Percentiles rank a stretch among this genome's conserved stretches.
These are phyloP conservation scores for Micropterix aruncella DNA, from an alignment of 2,888 invertebrate genomes.

Conservation along the genomic window DNA sequence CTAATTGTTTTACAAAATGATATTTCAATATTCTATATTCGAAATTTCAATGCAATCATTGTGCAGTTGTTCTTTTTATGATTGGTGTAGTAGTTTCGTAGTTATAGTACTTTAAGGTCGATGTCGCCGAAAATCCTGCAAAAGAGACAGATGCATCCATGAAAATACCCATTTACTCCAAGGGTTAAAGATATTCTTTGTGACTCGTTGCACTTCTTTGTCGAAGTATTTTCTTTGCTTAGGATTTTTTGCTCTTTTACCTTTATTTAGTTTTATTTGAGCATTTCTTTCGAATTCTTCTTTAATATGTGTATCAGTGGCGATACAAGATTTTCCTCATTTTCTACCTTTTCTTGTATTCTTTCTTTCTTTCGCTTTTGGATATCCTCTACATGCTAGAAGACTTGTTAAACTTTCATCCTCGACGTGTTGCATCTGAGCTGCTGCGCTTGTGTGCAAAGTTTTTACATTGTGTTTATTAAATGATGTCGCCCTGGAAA, in stretches of 20 bases:
- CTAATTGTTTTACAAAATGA: too few species aligned
- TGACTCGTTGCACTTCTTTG: too few species aligned
- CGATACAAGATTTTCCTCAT: constrained; percentile 7
- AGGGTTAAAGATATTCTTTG: too few species aligned
- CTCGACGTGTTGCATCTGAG: neutral
- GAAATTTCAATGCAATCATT: too few species aligned
- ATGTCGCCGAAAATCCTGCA: too few species aligned
- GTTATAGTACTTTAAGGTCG: too few species aligned
- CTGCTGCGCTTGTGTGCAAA: constrained; percentile 9
- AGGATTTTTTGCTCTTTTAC: constrained; percentile 4
- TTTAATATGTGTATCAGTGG: constrained; percentile 8
- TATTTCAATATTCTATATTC: too few species aligned
- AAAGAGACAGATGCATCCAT: too few species aligned
- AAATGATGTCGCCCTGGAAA: constrained; percentile 9
- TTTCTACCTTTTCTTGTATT: constrained; percentile 7
- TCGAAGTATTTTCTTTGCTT: too few species aligned
- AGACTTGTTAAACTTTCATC: constrained; percentile 6
- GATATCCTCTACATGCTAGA: constrained; percentile 7
- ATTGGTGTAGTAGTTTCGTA: too few species aligned
- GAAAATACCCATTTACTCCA: too few species aligned
- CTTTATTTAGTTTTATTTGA: constrained; percentile 4
- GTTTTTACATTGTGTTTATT: constrained; percentile 9
- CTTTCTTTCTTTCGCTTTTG: constrained; percentile 5
- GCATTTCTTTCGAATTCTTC: constrained; percentile 7
- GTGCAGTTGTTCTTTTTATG: too few species aligned